These are phyloP conservation scores for Margaritifera margaritifera DNA, from an alignment of 2,888 invertebrate species.

Conservation along the genomic window DNA sequence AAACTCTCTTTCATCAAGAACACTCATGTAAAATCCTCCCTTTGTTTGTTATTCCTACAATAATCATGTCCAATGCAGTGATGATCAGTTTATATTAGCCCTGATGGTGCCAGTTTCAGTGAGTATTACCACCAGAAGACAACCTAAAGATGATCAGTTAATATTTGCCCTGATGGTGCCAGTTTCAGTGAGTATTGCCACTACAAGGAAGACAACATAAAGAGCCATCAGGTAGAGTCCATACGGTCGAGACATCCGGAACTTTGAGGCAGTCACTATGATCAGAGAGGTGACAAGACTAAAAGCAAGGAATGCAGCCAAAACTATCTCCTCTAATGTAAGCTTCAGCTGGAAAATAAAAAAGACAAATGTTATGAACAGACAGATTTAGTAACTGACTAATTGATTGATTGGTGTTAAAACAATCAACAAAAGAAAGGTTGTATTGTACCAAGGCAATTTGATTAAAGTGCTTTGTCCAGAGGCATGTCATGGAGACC, in stretches of 20 bases:
- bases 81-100: constrained; percentile 21
- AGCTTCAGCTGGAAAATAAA: constrained; percentile 65
- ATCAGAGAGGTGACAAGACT: constrained; percentile 73
- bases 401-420: no score
- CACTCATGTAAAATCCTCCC: no score
- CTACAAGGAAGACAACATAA: constrained; percentile 75
- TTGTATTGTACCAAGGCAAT: no score
- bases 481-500: no score
- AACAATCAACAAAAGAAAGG: neutral
- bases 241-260: constrained; percentile 74
- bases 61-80: no score
- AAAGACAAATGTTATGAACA: neutral
- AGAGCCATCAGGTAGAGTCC: constrained; percentile 74
- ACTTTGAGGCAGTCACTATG: constrained; percentile 74
- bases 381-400: neutral
- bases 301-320: constrained; percentile 74
- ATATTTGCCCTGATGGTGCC: constrained; percentile 51
- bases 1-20: no score
- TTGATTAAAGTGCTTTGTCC: no score
- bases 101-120: constrained; percentile 72
- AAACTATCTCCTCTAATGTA: constrained; percentile 73
- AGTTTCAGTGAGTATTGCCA: constrained; percentile 76
- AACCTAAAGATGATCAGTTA: constrained; percentile 70
- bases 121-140: constrained; percentile 76
- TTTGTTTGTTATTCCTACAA: no score